Base-by-base conservation (phyloP, 2,888 invertebrate species). In the Dioctria rufipes region DNA sequence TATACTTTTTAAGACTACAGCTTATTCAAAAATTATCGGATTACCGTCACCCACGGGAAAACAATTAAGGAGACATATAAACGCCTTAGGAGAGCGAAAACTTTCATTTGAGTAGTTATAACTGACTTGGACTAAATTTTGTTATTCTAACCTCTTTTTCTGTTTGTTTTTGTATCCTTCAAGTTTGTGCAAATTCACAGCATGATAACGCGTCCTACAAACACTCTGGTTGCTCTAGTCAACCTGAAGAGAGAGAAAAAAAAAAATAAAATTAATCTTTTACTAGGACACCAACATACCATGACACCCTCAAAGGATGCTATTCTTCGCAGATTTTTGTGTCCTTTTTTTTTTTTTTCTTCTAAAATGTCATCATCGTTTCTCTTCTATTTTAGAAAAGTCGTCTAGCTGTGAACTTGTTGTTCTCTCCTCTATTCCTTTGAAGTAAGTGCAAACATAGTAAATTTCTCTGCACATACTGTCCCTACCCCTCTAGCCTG, bases 171-270 rank as follows among this genome's bases (percentile, higher is more conserved):
- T 58, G 58, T 4, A 25, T 25, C 25, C 25, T 25, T 25, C 25
- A 61, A 40, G 6, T 39, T 40, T 58, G 42, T 73, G 73, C 73
- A 71, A 25, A 25, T 46, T 71, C 71, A 42, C 73, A 73, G 58
- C 58, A 6, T 73, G 73, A 60, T 5, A 60, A 40, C 58, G 67
- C 25, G 46, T 13, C 73, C 13, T 5, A n/a, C 4, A 11, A 61
- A 43, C 60, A 4, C 58, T n/a, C 8, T 40, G 58, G 9, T 25
- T 49, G 60, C 42, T 42, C 61, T 25, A 0, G 25, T 25, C 73
- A 73, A 58, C 40, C 73, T 54, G 54, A n/a, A 54, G 25, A 40
- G 58, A 43, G 73, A 39, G 5, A 13, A 2, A 42, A 2, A 73
- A 2, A 73, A 73, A 73, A 73, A 13, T 0, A 43, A 67, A 60